Conservation (phyloP, 2,888 invertebrate genomes). For the Bugulina stolonifera region DNA sequence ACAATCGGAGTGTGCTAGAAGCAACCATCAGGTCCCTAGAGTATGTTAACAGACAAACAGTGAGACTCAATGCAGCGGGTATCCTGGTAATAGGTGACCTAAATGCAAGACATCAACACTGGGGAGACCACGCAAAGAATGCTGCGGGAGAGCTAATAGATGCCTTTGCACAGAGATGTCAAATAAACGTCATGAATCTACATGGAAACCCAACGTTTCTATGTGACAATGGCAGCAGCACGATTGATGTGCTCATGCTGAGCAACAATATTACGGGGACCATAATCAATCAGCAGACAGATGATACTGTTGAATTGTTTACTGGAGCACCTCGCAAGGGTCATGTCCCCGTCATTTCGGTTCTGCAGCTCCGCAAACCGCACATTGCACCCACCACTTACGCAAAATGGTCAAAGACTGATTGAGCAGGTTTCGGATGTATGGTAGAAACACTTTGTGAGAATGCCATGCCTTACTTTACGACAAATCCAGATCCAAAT, state of each 20-base stretch:
- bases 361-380: neutral
- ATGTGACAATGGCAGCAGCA: neutral
- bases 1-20: neutral
- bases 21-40: neutral
- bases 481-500: too few relatives aligned
- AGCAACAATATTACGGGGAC: neutral
- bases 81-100: neutral
- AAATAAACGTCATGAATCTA: neutral
- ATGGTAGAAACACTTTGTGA: too few relatives aligned
- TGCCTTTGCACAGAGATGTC: neutral
- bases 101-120: neutral
- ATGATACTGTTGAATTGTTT: too few relatives aligned
- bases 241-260: neutral
- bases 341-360: neutral
- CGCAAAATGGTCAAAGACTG: neutral
- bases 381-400: neutral
- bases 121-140: neutral
- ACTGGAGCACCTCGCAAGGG: neutral
- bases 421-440: neutral
- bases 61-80: neutral
- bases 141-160: neutral
- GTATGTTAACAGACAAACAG: neutral
- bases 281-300: too few relatives aligned
- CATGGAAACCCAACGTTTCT: neutral
- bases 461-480: too few relatives aligned